Base-by-base conservation (phyloP, 2,888 invertebrate genomes). In the Orthonevra nobilis region DNA sequence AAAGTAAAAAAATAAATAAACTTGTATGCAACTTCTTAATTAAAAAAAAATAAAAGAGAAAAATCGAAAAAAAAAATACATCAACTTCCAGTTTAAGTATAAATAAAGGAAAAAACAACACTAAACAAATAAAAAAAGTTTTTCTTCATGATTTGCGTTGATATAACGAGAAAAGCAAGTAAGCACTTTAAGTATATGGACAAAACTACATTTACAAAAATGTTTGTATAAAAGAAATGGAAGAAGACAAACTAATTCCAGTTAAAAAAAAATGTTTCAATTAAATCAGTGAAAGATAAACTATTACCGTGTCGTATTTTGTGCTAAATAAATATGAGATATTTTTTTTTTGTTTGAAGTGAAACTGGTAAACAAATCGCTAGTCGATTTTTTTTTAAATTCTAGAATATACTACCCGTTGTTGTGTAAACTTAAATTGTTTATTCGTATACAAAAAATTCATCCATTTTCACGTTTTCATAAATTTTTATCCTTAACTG, bases 151-250 rank as follows among this genome's bases (percentile, higher is more conserved):
- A 72, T 64, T 63, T 70, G 56, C 70, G 44, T 52, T 58, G 63
- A 42, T 54, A 56, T 69, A 61, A n/a, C n/a, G n/a, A n/a, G n/a
- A n/a, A n/a, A n/a, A n/a, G n/a, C n/a, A n/a, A 56, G 69, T 36
- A 38, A 54, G 60, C 54, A 58, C 66, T 26, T 12, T 32, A 23
- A 54, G 30, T 56, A 30, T n/a, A n/a, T 15, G 32, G 64, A 72
- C 46, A 50, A n/a, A n/a, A 70, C 75, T 58, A 64, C 54, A 54
- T 30, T 40, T n/a, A 34, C 30, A 17, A 7, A 58, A 38, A 44
- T 5, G 81, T 75, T 84, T 83, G n/a, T 68, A 69, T 83, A 61
- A 70, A 46, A 52, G 63, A 75, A 64, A 58, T 23, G 58, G 81
- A 66, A 75, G 70, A 48, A 68, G 28, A 58, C 63, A 48, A 73